Conservation (phyloP, 2,113 vertebrate genomes). For the Phrynosoma blainvillii region DNA sequence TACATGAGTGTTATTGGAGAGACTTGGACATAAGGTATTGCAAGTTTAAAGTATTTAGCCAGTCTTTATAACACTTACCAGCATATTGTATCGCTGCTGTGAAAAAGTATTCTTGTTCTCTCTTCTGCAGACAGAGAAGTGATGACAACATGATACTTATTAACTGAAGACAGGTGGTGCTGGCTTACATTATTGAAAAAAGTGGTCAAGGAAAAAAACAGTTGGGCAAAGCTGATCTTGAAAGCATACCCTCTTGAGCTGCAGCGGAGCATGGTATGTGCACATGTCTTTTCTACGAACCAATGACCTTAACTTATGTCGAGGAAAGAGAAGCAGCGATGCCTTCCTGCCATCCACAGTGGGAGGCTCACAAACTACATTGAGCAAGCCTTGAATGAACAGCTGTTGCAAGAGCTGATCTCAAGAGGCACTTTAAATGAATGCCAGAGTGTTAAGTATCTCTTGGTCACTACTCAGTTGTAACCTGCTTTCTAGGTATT, state of each 20-base stretch:
- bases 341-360: constrained; percentile 29
- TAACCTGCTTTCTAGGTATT: constrained; percentile 12
- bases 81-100: background rate
- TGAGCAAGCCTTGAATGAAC: constrained; percentile 42
- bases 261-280: background rate
- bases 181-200: background rate
- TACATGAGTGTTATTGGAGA: background rate
- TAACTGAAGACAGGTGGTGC: constrained; percentile 56
- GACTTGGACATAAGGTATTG: background rate
- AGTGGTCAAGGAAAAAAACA: background rate
- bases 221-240: background rate
- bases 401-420: constrained; percentile 23
- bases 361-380: constrained; percentile 34
- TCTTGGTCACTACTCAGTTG: background rate
- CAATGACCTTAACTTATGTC: background rate
- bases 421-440: background rate
- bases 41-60: background rate
- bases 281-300: constrained; percentile 18
- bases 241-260: constrained; percentile 11
- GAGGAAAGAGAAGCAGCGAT: constrained; percentile 12
- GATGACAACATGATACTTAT: constrained; percentile 75
- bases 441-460: background rate
- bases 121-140: constrained; percentile 67
- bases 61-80: background rate
- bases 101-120: constrained; percentile 1